These are phyloP conservation scores for Orientallactaga sibirica DNA, from an alignment of 2,797 vertebrate species.

Conservation along the genomic window DNA sequence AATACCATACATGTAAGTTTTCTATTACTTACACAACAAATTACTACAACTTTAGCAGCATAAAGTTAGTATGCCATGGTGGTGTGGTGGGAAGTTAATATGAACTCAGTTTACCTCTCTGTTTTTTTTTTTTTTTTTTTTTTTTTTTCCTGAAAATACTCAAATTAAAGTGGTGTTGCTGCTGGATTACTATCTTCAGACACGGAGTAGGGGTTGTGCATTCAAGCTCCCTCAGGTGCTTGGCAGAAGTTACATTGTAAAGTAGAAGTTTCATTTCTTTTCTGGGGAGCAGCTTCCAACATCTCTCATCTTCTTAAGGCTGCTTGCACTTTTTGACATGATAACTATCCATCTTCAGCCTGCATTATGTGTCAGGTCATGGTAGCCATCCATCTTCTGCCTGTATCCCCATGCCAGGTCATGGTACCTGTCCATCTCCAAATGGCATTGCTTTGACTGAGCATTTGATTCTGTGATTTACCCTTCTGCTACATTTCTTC, in stretches of 20 bases:
- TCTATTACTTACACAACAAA: neutral
- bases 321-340: no score
- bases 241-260: neutral
- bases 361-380: neutral
- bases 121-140: neutral
- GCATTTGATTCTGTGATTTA: neutral
- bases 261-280: neutral
- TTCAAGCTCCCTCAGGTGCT: neutral
- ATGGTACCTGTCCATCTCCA: neutral
- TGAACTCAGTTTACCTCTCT: neutral
- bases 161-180: neutral
- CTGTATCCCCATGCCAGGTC: neutral
- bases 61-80: neutral
- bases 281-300: neutral
- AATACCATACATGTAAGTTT: neutral
- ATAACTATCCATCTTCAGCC: no score
- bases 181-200: neutral
- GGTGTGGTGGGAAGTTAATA: neutral
- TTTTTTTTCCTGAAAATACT: neutral
- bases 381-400: no score
- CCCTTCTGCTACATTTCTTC: neutral
- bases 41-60: neutral
- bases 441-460: neutral
- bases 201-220: neutral
- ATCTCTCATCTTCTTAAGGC: neutral